Evolutionary conservation across 2,113 vertebrate species (phyloP).

Genomic region (Eclectus roratus): DNA sequence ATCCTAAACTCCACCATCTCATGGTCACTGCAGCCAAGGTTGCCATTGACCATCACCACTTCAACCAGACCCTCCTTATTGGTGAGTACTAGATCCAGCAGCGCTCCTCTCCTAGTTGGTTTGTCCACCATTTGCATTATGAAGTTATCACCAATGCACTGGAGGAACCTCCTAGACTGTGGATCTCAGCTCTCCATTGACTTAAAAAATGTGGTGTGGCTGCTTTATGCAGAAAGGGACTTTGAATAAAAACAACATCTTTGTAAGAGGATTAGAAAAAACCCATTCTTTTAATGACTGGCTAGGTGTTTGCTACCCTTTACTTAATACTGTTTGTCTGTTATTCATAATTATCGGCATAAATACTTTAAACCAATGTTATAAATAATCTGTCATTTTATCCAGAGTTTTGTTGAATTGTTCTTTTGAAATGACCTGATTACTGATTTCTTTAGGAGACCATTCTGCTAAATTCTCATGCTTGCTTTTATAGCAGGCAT

Average conservation of each 20-base stretch:
- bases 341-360: constrained; percentile 49
- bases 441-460: constrained; percentile 15
- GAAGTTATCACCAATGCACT: too few relatives aligned
- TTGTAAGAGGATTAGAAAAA: constrained; percentile 72
- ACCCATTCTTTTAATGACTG: constrained; percentile 62
- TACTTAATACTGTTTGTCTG: constrained; percentile 48
- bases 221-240: constrained; percentile 43
- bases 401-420: constrained; percentile 1
- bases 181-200: constrained; percentile 37
- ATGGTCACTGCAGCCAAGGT: too few relatives aligned
- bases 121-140: too few relatives aligned
- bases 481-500: fast-evolving
- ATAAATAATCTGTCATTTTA: constrained; percentile 40
- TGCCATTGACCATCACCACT: too few relatives aligned
- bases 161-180: too few relatives aligned
- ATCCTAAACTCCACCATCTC: too few relatives aligned
- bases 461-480: constrained; percentile 12
- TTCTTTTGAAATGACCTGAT: constrained; percentile 37
- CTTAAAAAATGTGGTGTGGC: constrained; percentile 46
- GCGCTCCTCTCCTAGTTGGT: too few relatives aligned
- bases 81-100: too few relatives aligned
- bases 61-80: too few relatives aligned
- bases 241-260: constrained; percentile 66
- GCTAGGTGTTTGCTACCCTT: constrained; percentile 52
- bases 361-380: constrained; percentile 45